A percentile compares a stretch with the other conserved stretches of the same genome.
These are phyloP conservation scores for Hydroisotoma schaefferi DNA, from an alignment of 2,888 invertebrate genomes.

Conservation along the genomic window DNA sequence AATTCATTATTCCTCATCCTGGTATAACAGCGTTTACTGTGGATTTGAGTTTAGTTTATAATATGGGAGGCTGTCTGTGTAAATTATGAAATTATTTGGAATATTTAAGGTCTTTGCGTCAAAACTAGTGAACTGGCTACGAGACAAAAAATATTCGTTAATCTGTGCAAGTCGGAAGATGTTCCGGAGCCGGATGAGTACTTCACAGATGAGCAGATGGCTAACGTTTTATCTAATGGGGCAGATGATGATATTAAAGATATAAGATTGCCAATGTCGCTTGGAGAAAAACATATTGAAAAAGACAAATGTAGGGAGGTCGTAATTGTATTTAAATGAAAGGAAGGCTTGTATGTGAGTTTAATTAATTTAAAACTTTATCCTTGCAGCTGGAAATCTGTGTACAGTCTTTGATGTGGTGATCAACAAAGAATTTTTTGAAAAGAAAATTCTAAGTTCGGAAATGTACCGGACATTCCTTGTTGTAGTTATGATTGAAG, in stretches of 20 bases:
- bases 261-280: conserved; percentile 55
- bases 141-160: conserved; percentile 52
- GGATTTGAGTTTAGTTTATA: not conserved
- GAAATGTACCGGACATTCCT: conserved; percentile 54
- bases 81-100: not conserved
- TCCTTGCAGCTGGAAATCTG: conserved; percentile 52
- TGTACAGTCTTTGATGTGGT: conserved; percentile 55
- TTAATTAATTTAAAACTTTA: conserved; percentile 10
- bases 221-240: conserved; percentile 51
- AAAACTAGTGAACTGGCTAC: conserved; percentile 48
- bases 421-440: conserved; percentile 53
- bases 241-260: conserved; percentile 52
- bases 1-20: conserved; percentile 46
- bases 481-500: conserved; percentile 54
- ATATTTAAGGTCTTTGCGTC: conserved; percentile 49
- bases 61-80: not conserved
- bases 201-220: conserved; percentile 53
- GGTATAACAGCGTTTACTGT: no score
- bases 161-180: conserved; percentile 53
- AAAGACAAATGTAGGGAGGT: conserved; percentile 53
- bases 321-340: not conserved
- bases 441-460: conserved; percentile 51
- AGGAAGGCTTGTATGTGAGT: not conserved
- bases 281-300: conserved; percentile 55
- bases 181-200: conserved; percentile 43